Conservation (phyloP, 2,888 invertebrate genomes). For the Glaucopsyche alexis region DNA sequence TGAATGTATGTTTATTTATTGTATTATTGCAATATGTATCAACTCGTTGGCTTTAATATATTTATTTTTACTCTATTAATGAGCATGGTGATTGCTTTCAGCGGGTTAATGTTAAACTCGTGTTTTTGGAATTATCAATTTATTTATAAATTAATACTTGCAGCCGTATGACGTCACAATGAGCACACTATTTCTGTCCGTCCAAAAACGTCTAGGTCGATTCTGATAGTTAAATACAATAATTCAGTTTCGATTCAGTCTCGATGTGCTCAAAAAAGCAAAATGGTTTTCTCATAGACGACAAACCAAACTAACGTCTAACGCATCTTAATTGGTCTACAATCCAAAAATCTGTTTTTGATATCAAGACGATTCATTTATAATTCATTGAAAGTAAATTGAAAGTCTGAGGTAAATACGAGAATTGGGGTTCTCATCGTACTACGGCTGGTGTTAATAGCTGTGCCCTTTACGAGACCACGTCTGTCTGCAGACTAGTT, state of each 20-base stretch:
- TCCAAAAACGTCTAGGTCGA: background rate
- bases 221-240: too few relatives aligned
- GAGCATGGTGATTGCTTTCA: background rate
- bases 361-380: too few relatives aligned
- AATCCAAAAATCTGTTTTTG: too few relatives aligned
- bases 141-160: slow-evolving; percentile 1
- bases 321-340: too few relatives aligned
- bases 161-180: background rate
- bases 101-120: background rate
- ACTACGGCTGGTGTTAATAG: background rate
- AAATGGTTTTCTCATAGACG: too few relatives aligned
- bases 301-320: too few relatives aligned
- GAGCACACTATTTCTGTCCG: background rate
- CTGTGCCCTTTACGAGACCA: background rate
- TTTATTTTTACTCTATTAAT: background rate
- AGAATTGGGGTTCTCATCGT: background rate
- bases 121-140: slow-evolving; percentile 6
- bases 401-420: too few relatives aligned
- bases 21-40: background rate
- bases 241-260: too few relatives aligned
- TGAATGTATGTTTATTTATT: background rate
- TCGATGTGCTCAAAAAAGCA: too few relatives aligned
- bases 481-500: background rate
- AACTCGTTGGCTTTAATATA: background rate
- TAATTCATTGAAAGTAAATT: too few relatives aligned